These are phyloP conservation scores for Florisuga fusca DNA, from an alignment of 2,797 vertebrate species.

Conservation along the genomic window DNA sequence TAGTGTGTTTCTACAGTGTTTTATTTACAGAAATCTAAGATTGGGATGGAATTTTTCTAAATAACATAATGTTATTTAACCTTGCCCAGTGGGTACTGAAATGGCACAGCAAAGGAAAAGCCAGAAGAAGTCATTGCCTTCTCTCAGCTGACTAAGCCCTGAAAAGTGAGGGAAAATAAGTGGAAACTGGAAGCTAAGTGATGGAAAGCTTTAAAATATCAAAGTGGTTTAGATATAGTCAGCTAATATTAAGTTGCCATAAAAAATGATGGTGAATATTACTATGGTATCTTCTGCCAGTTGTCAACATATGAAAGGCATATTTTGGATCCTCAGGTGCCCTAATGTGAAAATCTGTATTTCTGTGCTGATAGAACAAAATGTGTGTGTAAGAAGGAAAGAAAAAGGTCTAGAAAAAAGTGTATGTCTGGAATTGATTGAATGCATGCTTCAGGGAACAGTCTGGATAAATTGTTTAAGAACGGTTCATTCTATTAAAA, in stretches of 20 bases:
- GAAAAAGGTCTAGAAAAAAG: conserved; percentile 11
- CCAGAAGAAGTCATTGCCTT: background rate
- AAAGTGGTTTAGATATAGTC: background rate
- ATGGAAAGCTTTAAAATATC: background rate
- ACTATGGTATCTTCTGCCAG: background rate
- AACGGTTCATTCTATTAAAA: conserved; percentile 75
- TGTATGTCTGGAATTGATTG: conserved; percentile 33
- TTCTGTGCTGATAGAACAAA: conserved; percentile 3
- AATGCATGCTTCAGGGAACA: conserved; percentile 34
- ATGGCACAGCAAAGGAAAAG: background rate
- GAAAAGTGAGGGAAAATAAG: background rate
- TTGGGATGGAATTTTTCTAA: background rate
- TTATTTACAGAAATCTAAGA: background rate
- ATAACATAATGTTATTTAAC: background rate
- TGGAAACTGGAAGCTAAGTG: background rate
- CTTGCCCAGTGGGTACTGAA: background rate
- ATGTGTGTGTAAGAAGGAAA: background rate
- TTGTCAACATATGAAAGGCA: background rate
- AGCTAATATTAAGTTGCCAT: background rate
- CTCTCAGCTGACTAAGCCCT: background rate
- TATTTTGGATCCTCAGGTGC: background rate
- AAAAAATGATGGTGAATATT: background rate
- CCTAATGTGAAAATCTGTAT: conserved; percentile 15
- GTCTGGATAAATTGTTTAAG: conserved; percentile 73
- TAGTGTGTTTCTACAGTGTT: background rate